Evolutionary conservation across 2,797 vertebrate genomes (phyloP).

Genomic region (Botia almorhae): DNA sequence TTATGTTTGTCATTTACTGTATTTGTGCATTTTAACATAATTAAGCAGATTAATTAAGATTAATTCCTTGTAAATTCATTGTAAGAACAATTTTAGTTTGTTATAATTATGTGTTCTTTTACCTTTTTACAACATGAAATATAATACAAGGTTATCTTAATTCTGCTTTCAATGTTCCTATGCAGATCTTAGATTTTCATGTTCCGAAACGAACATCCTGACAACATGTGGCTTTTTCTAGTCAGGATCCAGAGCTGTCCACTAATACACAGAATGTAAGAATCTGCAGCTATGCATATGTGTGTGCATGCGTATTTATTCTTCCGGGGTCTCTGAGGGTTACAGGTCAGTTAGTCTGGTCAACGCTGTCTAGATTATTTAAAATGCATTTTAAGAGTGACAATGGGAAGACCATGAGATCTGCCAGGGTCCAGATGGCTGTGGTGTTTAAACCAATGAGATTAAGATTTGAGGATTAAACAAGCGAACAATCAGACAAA

Average conservation of each 20-base stretch:
- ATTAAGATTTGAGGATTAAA: constrained; percentile 69
- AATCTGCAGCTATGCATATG: not conserved
- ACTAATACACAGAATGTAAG: not conserved
- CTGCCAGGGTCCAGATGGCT: constrained; percentile 68
- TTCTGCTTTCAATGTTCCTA: not conserved
- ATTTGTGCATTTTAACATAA: not conserved
- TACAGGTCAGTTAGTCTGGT: too few relatives aligned
- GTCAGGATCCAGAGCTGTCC: not conserved
- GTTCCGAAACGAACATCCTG: too few relatives aligned
- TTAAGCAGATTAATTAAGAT: not conserved
- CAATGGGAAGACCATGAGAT: too few relatives aligned
- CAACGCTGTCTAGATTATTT: too few relatives aligned
- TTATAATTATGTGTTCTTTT: not conserved
- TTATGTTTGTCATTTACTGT: not conserved
- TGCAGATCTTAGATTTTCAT: too few relatives aligned
- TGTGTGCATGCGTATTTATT: too few relatives aligned
- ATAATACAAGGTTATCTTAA: not conserved
- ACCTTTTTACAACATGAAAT: not conserved
- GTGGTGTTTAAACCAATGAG: constrained; percentile 71
- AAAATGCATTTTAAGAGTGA: too few relatives aligned
- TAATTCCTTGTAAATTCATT: not conserved
- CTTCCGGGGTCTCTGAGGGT: not conserved
- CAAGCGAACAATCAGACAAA: not conserved
- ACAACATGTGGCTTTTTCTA: not conserved
- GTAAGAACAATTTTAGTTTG: too few relatives aligned